Evolutionary conservation across 2,113 vertebrate genomes (phyloP).

Genomic region (Strix uralensis): DNA sequence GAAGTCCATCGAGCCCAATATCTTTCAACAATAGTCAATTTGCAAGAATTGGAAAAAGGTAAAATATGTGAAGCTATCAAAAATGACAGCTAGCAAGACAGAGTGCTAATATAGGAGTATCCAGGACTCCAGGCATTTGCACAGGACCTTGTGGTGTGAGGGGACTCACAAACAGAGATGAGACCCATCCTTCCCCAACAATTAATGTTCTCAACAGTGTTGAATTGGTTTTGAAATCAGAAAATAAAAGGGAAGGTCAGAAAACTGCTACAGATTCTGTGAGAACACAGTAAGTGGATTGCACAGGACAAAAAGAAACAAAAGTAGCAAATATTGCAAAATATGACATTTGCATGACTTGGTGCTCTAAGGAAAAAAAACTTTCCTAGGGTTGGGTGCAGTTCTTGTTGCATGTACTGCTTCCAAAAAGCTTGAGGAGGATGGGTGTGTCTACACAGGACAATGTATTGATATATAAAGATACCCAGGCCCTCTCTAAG

Average conservation of each 20-base stretch:
- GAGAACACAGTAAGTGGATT: not conserved
- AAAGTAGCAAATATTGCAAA: not conserved
- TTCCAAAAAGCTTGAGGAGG: not conserved
- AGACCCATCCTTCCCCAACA: not conserved
- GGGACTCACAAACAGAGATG: not conserved
- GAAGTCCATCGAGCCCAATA: not conserved
- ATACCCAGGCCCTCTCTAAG: not conserved
- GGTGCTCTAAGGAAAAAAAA: not conserved
- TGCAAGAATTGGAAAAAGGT: not conserved
- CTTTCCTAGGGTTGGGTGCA: rapidly evolving
- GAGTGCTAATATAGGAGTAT: not conserved
- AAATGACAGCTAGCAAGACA: not conserved
- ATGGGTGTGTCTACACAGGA: rapidly evolving
- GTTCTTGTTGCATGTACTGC: rapidly evolving
- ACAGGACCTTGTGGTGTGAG: not conserved
- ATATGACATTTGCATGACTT: rapidly evolving
- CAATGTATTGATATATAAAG: not conserved
- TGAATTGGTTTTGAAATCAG: not conserved
- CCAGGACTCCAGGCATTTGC: no score
- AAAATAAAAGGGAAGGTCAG: not conserved
- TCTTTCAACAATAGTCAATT: not conserved
- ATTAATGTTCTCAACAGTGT: not conserved
- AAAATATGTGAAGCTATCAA: not conserved
- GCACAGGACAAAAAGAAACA: rapidly evolving
- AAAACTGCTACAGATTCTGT: not conserved